Evolutionary conservation across 37 sponge, comb jelly and placozoan species (phyloP).

Genomic region (Spongilla lacustris): DNA sequence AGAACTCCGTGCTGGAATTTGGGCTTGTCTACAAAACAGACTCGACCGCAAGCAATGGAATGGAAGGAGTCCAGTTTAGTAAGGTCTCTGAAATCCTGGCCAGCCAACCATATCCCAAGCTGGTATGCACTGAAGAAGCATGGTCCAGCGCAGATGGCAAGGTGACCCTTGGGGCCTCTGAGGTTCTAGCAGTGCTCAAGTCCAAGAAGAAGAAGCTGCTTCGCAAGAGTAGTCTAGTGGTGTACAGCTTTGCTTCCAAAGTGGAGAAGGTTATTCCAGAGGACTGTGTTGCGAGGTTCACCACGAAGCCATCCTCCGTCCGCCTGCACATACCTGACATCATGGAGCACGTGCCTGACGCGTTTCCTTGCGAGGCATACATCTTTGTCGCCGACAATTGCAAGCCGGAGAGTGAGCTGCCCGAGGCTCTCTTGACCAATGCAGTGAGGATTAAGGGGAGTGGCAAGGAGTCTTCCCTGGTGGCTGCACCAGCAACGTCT

Average conservation of each 20-base stretch:
- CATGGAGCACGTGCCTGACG: background rate
- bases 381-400: background rate
- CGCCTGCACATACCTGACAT: slow-evolving; percentile 43
- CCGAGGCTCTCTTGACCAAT: background rate
- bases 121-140: background rate
- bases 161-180: background rate
- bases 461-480: background rate
- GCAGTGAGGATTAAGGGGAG: background rate
- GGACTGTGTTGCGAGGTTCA: slow-evolving; percentile 27
- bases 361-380: slow-evolving; percentile 7
- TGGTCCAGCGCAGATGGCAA: background rate
- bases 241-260: slow-evolving; percentile 26
- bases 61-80: background rate
- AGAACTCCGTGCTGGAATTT: slow-evolving; percentile 19
- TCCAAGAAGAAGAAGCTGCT: background rate
- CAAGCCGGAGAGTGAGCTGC: background rate
- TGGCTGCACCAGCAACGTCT: background rate
- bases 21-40: slow-evolving; percentile 5
- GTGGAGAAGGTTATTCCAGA: slow-evolving; percentile 36
- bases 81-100: slow-evolving; percentile 3
- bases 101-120: slow-evolving; percentile 9
- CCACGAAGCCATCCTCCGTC: slow-evolving; percentile 45
- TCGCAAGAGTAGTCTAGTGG: slow-evolving; percentile 20
- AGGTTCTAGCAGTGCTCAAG: background rate
- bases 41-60: background rate